Percentiles rank a stretch among this genome's conserved stretches.
Conservation (phyloP, 2,113 vertebrate species). For the Cololabis saira region DNA sequence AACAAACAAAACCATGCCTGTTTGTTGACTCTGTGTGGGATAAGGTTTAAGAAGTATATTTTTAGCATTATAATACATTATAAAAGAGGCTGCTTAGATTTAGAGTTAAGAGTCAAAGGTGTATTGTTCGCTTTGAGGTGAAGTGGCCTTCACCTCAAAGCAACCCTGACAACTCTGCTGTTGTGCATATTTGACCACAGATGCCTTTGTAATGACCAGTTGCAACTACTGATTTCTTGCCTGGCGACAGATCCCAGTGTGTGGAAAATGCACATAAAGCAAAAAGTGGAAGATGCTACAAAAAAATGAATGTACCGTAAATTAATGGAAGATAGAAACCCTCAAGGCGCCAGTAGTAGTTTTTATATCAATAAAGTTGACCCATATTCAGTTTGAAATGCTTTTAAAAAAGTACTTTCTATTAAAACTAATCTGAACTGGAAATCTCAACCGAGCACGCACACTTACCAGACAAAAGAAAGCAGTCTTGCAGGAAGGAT, state of each 20-base stretch:
- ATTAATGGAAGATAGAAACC: neutral
- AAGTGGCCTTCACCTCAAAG: neutral
- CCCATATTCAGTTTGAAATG: no score
- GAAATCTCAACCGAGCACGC: no score
- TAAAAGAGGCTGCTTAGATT: neutral
- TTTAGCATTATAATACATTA: neutral
- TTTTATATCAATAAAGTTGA: neutral
- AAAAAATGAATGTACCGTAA: neutral
- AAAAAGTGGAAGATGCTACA: neutral
- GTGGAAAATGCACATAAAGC: neutral
- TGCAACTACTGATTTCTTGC: neutral
- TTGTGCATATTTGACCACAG: neutral
- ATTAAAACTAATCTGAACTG: no score
- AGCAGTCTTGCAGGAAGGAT: constrained; percentile 6
- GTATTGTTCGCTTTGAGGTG: no score
- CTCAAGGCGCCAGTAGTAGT: neutral
- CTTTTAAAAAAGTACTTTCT: no score
- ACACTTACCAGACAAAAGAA: neutral
- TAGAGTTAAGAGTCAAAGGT: no score
- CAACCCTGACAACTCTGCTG: neutral
- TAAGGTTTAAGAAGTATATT: neutral
- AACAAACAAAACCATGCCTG: no score
- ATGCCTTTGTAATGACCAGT: neutral
- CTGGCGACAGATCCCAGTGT: neutral
- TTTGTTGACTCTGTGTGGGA: no score